Base-by-base conservation (phyloP, 2,113 vertebrate genomes). In the Dolichotis patagonum region DNA sequence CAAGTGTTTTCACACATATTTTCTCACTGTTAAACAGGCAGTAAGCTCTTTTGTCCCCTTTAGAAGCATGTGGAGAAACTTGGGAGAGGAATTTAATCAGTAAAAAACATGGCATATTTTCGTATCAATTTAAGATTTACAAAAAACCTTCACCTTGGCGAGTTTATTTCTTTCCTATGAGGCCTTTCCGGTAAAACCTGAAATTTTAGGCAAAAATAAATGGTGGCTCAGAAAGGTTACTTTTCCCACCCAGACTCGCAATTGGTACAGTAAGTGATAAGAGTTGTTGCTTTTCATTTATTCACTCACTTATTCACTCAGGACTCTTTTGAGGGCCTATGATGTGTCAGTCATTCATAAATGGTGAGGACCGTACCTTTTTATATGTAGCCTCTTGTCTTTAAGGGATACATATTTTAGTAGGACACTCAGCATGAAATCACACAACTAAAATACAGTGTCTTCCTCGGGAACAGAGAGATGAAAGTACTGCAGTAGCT, bases 1-100 rank as follows among this genome's bases (percentile, higher is more conserved):
- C 17, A 96, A 95, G 35, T 95, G 71, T n/a, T 92, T 95, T 85
- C 52, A 75, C 16, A 52, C 62, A 46, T 67, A 85, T 56, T 96
- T 95, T 95, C 30, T 65, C 78, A 30, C 60, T 95, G 38, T 26
- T 32, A 14, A 56, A 58, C 83, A 16, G 7, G 71, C n/a, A 49
- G 60, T 71, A 85, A 65, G 24, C 22, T 85, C 16, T n/a, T 84
- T 54, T 35, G 4, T 73, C 32, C 11, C 75, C 82, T 77, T 73
- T 93, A 69, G 69, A 69, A 90, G 20, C 17, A 91, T 49, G 32
- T 16, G 58, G 43, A 52, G 4, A 13, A 1, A 49, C 13, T 43
- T 82, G 5, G 38, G 52, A 87, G 26, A 96, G 85, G 41, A 86
- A 56, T 2, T 52, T 81, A 89, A 75, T 54, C 5, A 90, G 26